Percentiles rank a stretch among this genome's conserved stretches.
Conservation (phyloP, 1,140 invertebrate species). For the Conus ventricosus region DNA sequence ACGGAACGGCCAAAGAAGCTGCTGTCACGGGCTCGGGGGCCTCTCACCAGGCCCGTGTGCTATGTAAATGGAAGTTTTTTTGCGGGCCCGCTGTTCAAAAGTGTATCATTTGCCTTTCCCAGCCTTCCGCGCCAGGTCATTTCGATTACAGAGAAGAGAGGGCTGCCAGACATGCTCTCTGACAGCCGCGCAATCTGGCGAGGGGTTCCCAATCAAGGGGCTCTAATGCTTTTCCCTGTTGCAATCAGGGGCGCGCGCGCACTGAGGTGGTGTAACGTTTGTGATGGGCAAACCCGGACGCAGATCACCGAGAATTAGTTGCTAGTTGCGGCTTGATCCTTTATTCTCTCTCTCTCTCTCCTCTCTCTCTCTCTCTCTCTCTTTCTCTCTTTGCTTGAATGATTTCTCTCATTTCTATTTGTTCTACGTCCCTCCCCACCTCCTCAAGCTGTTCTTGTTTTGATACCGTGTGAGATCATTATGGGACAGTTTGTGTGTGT, state of each 20-base stretch:
- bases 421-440: background rate
- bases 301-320: background rate
- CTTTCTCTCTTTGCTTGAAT: no score
- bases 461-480: background rate
- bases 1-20: background rate
- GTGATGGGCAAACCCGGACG: background rate
- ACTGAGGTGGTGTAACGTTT: background rate
- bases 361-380: no score
- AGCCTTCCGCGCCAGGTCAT: slow-evolving; percentile 8
- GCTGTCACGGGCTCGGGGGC: slow-evolving; percentile 7
- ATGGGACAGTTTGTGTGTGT: no score
- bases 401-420: no score
- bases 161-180: background rate
- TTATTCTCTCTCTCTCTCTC: background rate
- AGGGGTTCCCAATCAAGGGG: slow-evolving; percentile 11
- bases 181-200: slow-evolving; percentile 13
- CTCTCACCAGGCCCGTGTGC: background rate
- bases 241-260: background rate
- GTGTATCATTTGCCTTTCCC: slow-evolving; percentile 27
- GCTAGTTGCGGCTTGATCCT: background rate
- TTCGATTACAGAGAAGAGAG: slow-evolving; percentile 22
- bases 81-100: background rate
- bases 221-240: slow-evolving; percentile 4
- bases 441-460: background rate
- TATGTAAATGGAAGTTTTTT: slow-evolving; percentile 25